Evolutionary conservation across 2,888 invertebrate species (phyloP), one percentile per base, ranked within the genome.

Genomic region (Melanophora roralis): DNA sequence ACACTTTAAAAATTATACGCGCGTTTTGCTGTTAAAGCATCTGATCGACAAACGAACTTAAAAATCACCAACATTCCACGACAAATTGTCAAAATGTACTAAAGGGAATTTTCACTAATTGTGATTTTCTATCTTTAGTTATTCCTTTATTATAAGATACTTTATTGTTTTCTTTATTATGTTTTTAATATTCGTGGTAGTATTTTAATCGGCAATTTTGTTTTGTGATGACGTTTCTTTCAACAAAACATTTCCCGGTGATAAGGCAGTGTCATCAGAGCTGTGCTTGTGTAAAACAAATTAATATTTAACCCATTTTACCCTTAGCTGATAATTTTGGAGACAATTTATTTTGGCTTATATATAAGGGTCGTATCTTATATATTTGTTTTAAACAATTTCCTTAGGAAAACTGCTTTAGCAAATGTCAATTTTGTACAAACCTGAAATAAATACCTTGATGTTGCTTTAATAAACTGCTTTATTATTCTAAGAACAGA

Each of bases 21-120:
- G 73, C 74, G 67, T 16, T 77, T 64, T 76, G 32, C 36, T 7
- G 45, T 11, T 4, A 8, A 57, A 7, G 23, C 12, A 19, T 23
- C 2, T 0, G 5, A 53, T 5, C 5, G 2, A 43, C 38, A 5
- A n/a, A 21, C 11, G 11, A 19, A 32, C 27, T 3, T 53, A 27
- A 1, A 16, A 43, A 36, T 8, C 1, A 11, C 1, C n/a, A 27
- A 77, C 79, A 60, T 72, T 49, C 76, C 81, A 74, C 79, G 59
- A 76, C 79, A 76, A 77, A 64, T 65, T 69, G 68, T 47, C 62
- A 82, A 82, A 77, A 65, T 62, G 76, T 51, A 82, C 81, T 82
- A 73, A 79, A 74, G 34, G 59, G 60, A 62, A 68, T 69, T 76
- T 77, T 60, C 53, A 49, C 65, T 36, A 76, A 64, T 69, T 76